Evolutionary conservation across 2,797 vertebrate species (phyloP), one percentile per base, ranked within the genome.

Genomic region (Acanthiza pusilla): DNA sequence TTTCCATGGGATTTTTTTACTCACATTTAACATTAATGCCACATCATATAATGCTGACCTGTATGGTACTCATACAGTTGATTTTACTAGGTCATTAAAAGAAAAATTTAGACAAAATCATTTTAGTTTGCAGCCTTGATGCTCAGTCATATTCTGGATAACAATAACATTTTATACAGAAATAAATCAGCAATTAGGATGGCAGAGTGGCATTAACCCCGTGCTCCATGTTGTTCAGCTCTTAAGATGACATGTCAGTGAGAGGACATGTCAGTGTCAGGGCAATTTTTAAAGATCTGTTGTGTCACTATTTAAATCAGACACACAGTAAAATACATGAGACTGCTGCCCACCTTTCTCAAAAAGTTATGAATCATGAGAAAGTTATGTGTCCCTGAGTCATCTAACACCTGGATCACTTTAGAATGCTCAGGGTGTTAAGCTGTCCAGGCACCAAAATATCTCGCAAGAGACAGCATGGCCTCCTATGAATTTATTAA

Each of bases 41-140:
- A 78, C 88, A 85, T 89, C 81, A 70, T 77, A 26, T 77, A 85
- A 54, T 25, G 62, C 48, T 83, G 75, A 91, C 88, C 75, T 61
- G 13, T 47, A 26, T 48, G 27, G 23, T 45, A 75, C 42, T 65
- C 26, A 38, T 38, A 13, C 11, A 8, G 75, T 45, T 68, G 84
- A 83, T 91, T 95, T 91, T 88, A 68, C 60, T 71, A 30, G 72
- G 78, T 77, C 61, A 77, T 92, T 88, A 68, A 55, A 58, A 68
- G 66, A 55, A 58, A 71, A 68, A 62, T 84, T 81, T 75, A 76
- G 66, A 70, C 29, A 81, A 78, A 92, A 76, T 66, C 5, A 22
- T 74, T 93, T 91, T 27, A n/a, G 13, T 92, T 88, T 83, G 61
- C 34, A 75, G 34, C 36, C 51, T 71, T 93, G 45, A 63, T 34